Percentiles rank a stretch among this genome's conserved stretches.
Evolutionary conservation across 1,140 invertebrate genomes (phyloP).

Genomic region (Drosophila auraria): DNA sequence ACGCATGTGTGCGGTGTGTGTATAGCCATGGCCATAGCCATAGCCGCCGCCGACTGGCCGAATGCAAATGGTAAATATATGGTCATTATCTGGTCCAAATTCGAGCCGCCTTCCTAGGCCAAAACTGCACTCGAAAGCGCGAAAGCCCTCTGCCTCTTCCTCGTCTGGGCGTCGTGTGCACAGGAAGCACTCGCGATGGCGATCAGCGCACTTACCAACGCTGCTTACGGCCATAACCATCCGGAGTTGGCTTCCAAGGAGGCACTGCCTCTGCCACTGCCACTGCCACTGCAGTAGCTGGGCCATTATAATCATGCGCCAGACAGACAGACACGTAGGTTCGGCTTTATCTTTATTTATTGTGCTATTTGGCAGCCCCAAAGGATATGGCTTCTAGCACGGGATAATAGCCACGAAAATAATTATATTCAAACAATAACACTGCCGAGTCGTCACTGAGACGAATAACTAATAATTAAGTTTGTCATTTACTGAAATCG

Average conservation of each 20-base stretch:
- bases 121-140: slow-evolving; percentile 57
- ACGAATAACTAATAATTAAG: slow-evolving; percentile 45
- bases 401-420: slow-evolving; percentile 33
- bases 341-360: slow-evolving; percentile 62
- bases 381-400: slow-evolving; percentile 32
- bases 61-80: slow-evolving; percentile 78
- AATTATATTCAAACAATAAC: slow-evolving; percentile 44
- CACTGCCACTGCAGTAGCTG: slow-evolving; percentile 34
- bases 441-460: slow-evolving; percentile 5
- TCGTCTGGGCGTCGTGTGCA: slow-evolving; percentile 23
- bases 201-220: slow-evolving; percentile 75
- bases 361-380: slow-evolving; percentile 35
- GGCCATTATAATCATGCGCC: slow-evolving; percentile 71
- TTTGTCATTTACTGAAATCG: slow-evolving; percentile 12
- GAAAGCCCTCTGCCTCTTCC: neutral
- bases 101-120: slow-evolving; percentile 66
- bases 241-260: slow-evolving; percentile 37
- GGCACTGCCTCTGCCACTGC: slow-evolving; percentile 46
- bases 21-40: neutral
- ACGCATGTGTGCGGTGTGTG: slow-evolving; percentile 27
- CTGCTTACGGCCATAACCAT: slow-evolving; percentile 71
- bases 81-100: slow-evolving; percentile 75
- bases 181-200: slow-evolving; percentile 81
- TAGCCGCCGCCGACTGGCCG: slow-evolving; percentile 3
- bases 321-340: slow-evolving; percentile 37